Evolutionary conservation across 2,888 invertebrate genomes (phyloP), one percentile per base, ranked within the genome.

Genomic region (Phymatocera aterrima): DNA sequence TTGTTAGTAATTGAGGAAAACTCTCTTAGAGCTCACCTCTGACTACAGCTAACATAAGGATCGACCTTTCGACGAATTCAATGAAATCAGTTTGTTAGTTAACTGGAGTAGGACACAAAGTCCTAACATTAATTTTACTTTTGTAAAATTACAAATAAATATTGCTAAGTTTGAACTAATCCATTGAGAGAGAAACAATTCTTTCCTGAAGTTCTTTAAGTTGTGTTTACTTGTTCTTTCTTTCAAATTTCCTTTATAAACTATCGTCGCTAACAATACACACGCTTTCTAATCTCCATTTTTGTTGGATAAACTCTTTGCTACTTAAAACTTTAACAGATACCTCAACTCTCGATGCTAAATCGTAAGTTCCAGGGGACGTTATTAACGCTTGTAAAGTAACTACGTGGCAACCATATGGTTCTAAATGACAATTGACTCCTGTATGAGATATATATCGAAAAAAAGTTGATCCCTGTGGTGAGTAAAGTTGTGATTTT

Each of bases 291-390:
- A 88, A 85, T 77, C 84, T 87, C 89, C 90, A 90, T 60, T 89
- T 89, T 78, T 90, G 90, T 51, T 84, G 81, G 15, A 87, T 81
- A 77, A 88, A 90, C 74, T 90, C 87, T 15, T 79, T 80, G 80
- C 82, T 85, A 81, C 85, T 85, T 79, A 86, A 83, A 77, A 85
- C 81, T 83, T 84, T 89, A 40, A 88, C 88, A 43, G 85, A 91
- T n/a, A 93, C 87, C 83, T 93, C 92, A 86, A 95, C 92, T 72
- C 94, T 92, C 12, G 93, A 92, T 65, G 94, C 94, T 80, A 95
- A 91, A 83, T 94, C 93, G 88, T 94, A 95, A 5, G 94, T 93
- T 79, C 95, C 95, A 43, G 95, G 93, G 48, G 92, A 91, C 34
- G 94, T 92, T 83, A 94, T 91, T 80, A 94, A 91, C 21, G 93